Evolutionary conservation across 2,797 vertebrate species (phyloP).

Genomic region (Myotis planiceps): DNA sequence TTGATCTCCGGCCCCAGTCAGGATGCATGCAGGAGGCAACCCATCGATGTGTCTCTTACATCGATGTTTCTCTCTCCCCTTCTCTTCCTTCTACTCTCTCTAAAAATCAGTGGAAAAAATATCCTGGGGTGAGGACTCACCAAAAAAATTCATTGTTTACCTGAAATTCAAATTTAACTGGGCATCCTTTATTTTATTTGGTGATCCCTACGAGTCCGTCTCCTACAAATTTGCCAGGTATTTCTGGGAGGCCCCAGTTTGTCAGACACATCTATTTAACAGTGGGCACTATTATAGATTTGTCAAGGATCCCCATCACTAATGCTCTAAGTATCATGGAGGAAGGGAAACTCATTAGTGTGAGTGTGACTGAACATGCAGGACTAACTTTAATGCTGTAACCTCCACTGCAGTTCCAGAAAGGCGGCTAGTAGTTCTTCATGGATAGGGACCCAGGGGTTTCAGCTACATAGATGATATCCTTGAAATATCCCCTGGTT

Average conservation of each 20-base stretch:
- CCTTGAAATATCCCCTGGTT: not conserved
- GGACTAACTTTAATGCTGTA: not conserved
- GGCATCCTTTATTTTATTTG: not conserved
- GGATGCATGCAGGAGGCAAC: too few species aligned
- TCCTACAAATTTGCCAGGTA: not conserved
- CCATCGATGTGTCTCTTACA: too few species aligned
- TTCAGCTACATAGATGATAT: not conserved
- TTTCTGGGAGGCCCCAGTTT: not conserved
- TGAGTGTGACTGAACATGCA: not conserved
- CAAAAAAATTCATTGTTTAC: not conserved
- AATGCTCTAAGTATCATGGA: not conserved
- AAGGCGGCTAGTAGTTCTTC: not conserved
- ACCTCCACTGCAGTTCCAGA: not conserved
- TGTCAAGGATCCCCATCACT: not conserved
- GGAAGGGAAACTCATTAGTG: not conserved
- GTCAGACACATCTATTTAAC: not conserved
- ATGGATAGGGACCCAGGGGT: not conserved
- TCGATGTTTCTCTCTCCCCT: too few species aligned
- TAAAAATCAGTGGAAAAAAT: too few species aligned
- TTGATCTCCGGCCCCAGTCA: too few species aligned
- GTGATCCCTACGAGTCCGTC: not conserved
- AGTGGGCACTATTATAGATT: not conserved
- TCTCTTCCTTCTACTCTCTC: too few species aligned
- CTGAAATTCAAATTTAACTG: slow-evolving; percentile 32
- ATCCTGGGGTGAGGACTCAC: too few species aligned